These are phyloP conservation scores for Globia sparganii DNA, from an alignment of 2,888 invertebrate species.

Conservation along the genomic window DNA sequence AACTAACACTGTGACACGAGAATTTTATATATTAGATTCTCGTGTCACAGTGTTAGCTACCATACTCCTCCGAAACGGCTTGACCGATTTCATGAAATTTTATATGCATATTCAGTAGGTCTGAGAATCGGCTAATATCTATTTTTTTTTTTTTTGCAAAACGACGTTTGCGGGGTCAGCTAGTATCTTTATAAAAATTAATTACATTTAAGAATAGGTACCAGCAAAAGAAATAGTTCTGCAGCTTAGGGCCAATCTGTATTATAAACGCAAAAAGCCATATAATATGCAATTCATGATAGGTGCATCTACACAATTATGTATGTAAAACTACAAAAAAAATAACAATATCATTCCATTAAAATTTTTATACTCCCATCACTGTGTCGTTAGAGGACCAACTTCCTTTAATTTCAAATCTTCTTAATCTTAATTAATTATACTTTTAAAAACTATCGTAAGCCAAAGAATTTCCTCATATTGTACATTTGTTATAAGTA, in stretches of 20 bases:
- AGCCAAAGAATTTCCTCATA: conserved; percentile 72
- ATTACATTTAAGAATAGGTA: conserved; percentile 24
- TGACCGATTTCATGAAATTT: too few species aligned
- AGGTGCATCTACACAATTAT: conserved; percentile 17
- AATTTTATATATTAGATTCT: too few species aligned
- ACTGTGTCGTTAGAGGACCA: conserved; percentile 79
- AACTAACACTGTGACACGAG: too few species aligned
- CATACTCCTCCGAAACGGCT: too few species aligned
- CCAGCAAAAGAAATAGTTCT: conserved; percentile 1
- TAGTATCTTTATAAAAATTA: conserved; percentile 25
- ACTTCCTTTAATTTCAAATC: conserved; percentile 71
- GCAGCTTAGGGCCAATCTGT: conserved; percentile 17
- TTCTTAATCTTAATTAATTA: conserved; percentile 53
- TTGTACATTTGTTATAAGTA: conserved; percentile 60
- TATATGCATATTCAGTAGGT: too few species aligned
- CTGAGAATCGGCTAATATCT: too few species aligned
- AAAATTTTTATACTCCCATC: conserved; percentile 65
- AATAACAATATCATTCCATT: conserved; percentile 74
- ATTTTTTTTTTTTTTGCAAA: too few species aligned
- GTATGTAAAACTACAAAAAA: conserved; percentile 33
- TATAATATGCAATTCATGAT: conserved; percentile 35
- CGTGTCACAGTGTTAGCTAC: too few species aligned
- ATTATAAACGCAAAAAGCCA: conserved; percentile 5
- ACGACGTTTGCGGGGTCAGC: too few species aligned
- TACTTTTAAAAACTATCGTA: conserved; percentile 56